Evolutionary conservation across 23 tunicate genomes (phyloP), one percentile per base, ranked within the genome.

Genomic region (Corella eumyota): DNA sequence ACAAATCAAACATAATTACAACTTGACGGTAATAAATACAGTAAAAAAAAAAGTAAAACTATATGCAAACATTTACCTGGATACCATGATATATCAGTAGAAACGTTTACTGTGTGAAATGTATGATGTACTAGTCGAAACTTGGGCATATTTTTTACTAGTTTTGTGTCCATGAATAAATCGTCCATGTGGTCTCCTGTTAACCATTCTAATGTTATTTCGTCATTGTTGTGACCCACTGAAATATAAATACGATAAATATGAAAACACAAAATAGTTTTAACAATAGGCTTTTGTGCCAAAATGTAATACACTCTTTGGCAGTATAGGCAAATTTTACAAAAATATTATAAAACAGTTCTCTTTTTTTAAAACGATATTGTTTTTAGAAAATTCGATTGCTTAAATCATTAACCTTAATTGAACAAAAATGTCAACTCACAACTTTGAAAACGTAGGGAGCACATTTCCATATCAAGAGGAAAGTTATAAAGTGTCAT

Each of bases 401-500:
- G n/a, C n/a, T n/a, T n/a, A n/a, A n/a, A n/a, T n/a, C n/a, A n/a
- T n/a, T n/a, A n/a, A n/a, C n/a, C n/a, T n/a, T n/a, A n/a, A n/a
- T n/a, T n/a, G n/a, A n/a, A n/a, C n/a, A n/a, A n/a, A n/a, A n/a
- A n/a, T n/a, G n/a, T n/a, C n/a, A n/a, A n/a, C 94, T 84, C 57
- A 84, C 94, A 45, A 36, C 94, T 84, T 60, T 90, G 97, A n/a
- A 90, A 67, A 17, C 77, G 68, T 4, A 90, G 62, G n/a, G 64
- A 65, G 60, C 97, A 90, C 54, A 75, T 90, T 56, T 90, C 90
- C 31, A 71, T 80, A 72, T 90, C 97, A 2, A 90, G 62, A 2
- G 97, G 97, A 46, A 90, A 90, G 32, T 86, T 81, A 36, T 80
- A 67, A n/a, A 90, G 63, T 30, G 71, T 77, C 97, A 90, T 90